Evolutionary conservation across 2,797 vertebrate genomes (phyloP).

Genomic region (Anguilla obscura): DNA sequence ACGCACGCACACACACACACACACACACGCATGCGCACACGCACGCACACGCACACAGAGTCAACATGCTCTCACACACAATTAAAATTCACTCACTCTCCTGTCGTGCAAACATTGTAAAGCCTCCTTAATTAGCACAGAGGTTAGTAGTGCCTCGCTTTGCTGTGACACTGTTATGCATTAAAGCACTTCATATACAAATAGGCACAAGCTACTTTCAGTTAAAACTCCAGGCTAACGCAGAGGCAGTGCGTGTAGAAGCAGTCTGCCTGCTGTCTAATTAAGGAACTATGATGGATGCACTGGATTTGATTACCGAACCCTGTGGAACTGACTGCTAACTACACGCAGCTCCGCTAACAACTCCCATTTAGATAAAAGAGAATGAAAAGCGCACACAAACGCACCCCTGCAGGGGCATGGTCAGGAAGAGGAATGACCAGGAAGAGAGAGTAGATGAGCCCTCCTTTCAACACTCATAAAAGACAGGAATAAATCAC

Average conservation of each 20-base stretch:
- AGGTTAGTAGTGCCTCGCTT: neutral
- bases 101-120: neutral
- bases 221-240: neutral
- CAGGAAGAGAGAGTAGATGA: slow-evolving; percentile 28
- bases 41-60: neutral
- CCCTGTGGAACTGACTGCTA: slow-evolving; percentile 5
- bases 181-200: neutral
- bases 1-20: neutral
- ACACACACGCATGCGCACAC: neutral
- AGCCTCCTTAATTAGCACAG: neutral
- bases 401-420: neutral
- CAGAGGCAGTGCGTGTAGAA: neutral
- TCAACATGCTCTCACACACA: neutral
- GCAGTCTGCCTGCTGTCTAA: slow-evolving; percentile 7
- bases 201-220: neutral
- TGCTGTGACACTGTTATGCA: neutral
- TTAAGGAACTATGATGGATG: slow-evolving; percentile 28
- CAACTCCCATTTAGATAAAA: neutral
- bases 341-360: neutral
- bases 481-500: slow-evolving; percentile 49
- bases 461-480: slow-evolving; percentile 36
- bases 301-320: neutral
- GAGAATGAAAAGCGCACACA: neutral
- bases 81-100: neutral
- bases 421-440: slow-evolving; percentile 41